phyloP scores from a whole-genome alignment of 2,797 vertebrate species.

The Tiaroga cobitis region DNA sequence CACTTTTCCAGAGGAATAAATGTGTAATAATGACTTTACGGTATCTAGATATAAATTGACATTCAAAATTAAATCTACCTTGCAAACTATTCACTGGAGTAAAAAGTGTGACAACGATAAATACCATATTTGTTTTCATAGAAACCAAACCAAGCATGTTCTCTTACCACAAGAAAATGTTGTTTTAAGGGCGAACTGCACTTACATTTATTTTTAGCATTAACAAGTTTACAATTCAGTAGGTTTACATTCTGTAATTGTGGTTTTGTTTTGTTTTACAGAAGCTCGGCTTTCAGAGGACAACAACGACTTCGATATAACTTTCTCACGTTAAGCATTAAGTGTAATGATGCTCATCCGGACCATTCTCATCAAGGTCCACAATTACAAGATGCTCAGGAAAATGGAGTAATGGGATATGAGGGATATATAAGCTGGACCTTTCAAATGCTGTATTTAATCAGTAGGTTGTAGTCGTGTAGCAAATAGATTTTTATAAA shows the following conservation, averaged over 20 bases:
- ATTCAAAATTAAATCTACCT: too few relatives aligned
- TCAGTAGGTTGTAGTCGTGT: too few relatives aligned
- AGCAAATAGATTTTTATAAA: too few relatives aligned
- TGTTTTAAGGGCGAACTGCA: too few relatives aligned
- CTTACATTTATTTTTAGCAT: background rate
- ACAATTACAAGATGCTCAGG: background rate
- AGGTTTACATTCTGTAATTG: background rate
- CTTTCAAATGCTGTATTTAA: background rate
- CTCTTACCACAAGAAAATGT: too few relatives aligned
- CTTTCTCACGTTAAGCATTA: background rate
- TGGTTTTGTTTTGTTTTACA: background rate
- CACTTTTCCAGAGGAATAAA: too few relatives aligned
- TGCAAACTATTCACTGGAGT: too few relatives aligned
- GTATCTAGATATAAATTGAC: too few relatives aligned
- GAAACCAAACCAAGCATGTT: too few relatives aligned
- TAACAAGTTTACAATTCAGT: background rate
- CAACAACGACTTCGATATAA: accelerated
- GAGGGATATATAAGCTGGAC: background rate
- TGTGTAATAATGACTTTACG: too few relatives aligned
- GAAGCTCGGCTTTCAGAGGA: background rate
- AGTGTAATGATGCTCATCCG: background rate
- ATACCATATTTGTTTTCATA: too few relatives aligned
- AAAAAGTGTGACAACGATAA: too few relatives aligned
- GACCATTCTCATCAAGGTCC: background rate
- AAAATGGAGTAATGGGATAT: background rate